Evolutionary conservation across 2,888 invertebrate species (phyloP).

Genomic region (Digitonthophagus gazella): DNA sequence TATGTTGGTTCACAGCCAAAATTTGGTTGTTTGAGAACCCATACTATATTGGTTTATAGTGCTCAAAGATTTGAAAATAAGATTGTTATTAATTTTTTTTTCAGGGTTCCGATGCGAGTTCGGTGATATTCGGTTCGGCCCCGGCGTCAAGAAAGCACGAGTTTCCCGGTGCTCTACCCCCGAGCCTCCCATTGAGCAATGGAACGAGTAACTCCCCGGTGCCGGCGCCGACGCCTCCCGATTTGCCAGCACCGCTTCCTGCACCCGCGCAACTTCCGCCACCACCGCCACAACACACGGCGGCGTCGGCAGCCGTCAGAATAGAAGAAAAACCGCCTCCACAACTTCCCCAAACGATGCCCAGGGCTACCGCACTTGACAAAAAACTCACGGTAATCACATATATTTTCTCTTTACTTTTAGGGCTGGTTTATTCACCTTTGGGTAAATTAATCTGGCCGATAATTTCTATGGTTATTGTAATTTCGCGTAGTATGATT

Average conservation of each 20-base stretch:
- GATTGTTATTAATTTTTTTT: conserved; percentile 12
- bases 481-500: no score
- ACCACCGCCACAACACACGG: conserved; percentile 45
- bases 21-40: no score
- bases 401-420: no score
- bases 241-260: conserved; percentile 66
- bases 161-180: conserved; percentile 56
- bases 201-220: conserved; percentile 65
- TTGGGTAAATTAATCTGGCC: no score
- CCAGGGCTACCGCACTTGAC: not conserved
- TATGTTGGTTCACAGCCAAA: no score
- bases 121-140: conserved; percentile 55
- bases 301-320: conserved; percentile 43
- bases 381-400: not conserved
- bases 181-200: conserved; percentile 60
- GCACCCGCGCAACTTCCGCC: conserved; percentile 68
- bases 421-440: no score
- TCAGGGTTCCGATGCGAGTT: conserved; percentile 75
- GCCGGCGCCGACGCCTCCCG: conserved; percentile 63
- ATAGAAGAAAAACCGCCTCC: conserved; percentile 34
- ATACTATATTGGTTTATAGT: no score
- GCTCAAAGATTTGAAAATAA: not conserved
- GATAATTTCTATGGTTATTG: no score
- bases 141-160: conserved; percentile 69
- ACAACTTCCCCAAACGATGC: conserved; percentile 29